Evolutionary conservation across 2,113 vertebrate genomes (phyloP).

Genomic region (Sisor rabdophorus): DNA sequence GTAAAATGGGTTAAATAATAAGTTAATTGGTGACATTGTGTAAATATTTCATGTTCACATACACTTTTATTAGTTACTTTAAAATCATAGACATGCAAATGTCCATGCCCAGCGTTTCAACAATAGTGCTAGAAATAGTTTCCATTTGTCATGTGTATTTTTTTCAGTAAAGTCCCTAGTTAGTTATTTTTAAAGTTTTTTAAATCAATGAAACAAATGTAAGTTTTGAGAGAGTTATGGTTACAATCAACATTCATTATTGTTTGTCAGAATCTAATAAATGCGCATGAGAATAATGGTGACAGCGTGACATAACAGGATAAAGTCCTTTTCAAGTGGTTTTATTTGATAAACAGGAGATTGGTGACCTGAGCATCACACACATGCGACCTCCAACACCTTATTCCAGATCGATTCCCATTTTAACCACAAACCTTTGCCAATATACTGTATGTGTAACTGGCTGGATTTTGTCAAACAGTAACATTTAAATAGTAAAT

Average conservation of each 20-base stretch:
- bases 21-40: not conserved
- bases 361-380: no score
- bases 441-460: not conserved
- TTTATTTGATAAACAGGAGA: no score
- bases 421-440: no score
- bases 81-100: not conserved
- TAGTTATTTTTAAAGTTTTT: not conserved
- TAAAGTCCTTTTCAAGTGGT: no score
- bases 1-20: not conserved
- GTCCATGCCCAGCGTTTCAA: not conserved
- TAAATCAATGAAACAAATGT: not conserved
- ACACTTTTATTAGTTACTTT: no score
- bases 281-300: not conserved
- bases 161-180: not conserved
- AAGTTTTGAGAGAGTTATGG: not conserved
- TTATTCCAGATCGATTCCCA: no score
- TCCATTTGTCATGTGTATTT: not conserved
- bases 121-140: not conserved
- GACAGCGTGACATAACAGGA: no score
- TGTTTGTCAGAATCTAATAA: not conserved
- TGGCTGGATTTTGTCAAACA: not conserved
- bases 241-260: not conserved
- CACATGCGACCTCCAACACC: no score
- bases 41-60: no score
- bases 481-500: not conserved